Base-by-base conservation (phyloP, 1,140 invertebrate genomes). In the Zaprionus vittiger region DNA sequence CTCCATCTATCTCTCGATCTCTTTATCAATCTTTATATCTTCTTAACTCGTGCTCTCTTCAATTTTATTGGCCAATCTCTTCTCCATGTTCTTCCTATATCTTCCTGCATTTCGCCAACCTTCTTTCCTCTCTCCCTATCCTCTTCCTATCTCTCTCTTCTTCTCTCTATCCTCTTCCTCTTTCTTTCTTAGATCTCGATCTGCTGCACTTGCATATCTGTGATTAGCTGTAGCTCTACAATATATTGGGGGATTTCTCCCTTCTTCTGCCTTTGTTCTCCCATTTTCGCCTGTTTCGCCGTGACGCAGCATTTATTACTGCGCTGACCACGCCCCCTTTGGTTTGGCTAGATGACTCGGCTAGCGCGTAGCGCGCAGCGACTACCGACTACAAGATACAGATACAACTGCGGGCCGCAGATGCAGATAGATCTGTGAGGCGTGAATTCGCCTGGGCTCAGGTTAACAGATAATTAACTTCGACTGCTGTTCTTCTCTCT, bases 391-490 rank as follows among this genome's bases (percentile, higher is more conserved):
- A 7, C 22, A 26, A 56, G 54, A 54, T 47, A 38, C 22, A 28
- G 59, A 26, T 64, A 72, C 61, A 66, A 47, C 69, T 56, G 31
- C 41, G n/a, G 14, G 37, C 59, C 26, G 17, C 20, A 24, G 15
- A 64, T 31, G 28, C 28, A 63, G 41, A 55, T 61, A 66, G 69
- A 77, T 37, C 20, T 44, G 59, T 47, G 69, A 83, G 82, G 83
- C 83, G 83, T 80, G 80, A 83, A 80, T 76, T 80, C 68, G 66
- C 57, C 80, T 55, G 54, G 56, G 74, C 80, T 80, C 65, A 81
- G 75, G 84, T 87, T 87, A 84, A 84, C 78, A 83, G 78, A 84
- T 89, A 89, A 87, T 87, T 87, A 87, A 89, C 84, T 89, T 71
- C 62, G 73, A 44, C 41, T 62, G 49, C 55, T 28, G 66, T 34